Percentiles rank a stretch among this genome's conserved stretches.
phyloP scores from a whole-genome alignment of 2,888 invertebrate genomes.

The Anthophora plumipes region DNA sequence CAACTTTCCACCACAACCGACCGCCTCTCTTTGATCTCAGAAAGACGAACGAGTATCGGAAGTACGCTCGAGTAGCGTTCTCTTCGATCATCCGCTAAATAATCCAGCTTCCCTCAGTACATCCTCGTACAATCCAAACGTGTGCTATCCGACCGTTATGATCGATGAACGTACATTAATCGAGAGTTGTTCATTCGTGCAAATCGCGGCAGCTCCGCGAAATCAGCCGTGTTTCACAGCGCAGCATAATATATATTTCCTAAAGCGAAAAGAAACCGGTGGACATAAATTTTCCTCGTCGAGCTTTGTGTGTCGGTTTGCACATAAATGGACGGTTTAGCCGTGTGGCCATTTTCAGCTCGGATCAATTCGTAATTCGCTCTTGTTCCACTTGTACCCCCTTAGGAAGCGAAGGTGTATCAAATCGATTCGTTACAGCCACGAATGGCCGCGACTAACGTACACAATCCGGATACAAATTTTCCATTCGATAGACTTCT shows the following conservation, averaged over 20 bases:
- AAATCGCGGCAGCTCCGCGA: neutral
- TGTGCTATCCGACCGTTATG: neutral
- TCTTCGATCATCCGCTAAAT: slow-evolving; percentile 5
- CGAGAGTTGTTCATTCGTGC: slow-evolving; percentile 20
- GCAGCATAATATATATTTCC: slow-evolving; percentile 52
- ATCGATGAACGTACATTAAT: slow-evolving; percentile 32
- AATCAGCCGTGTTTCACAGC: slow-evolving; percentile 1
- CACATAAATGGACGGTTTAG: slow-evolving; percentile 51
- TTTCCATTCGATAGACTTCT: slow-evolving; percentile 28
- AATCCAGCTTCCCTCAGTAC: slow-evolving; percentile 14
- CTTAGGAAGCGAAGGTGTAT: neutral
- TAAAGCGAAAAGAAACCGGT: slow-evolving; percentile 43
- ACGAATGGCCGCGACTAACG: slow-evolving; percentile 23
- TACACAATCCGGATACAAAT: slow-evolving; percentile 47
- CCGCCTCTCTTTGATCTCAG: neutral
- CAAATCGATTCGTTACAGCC: slow-evolving; percentile 26
- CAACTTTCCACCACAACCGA: too few species aligned
- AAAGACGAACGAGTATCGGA: slow-evolving; percentile 6
- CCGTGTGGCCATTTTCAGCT: slow-evolving; percentile 40
- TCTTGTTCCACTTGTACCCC: slow-evolving; percentile 50
- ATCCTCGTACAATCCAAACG: too few species aligned
- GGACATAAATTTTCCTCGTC: slow-evolving; percentile 51
- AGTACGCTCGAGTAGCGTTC: neutral
- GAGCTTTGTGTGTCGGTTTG: slow-evolving; percentile 14
- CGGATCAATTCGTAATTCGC: slow-evolving; percentile 48